Evolutionary conservation across 2,888 invertebrate genomes (phyloP).

Genomic region (Heliconius erato): DNA sequence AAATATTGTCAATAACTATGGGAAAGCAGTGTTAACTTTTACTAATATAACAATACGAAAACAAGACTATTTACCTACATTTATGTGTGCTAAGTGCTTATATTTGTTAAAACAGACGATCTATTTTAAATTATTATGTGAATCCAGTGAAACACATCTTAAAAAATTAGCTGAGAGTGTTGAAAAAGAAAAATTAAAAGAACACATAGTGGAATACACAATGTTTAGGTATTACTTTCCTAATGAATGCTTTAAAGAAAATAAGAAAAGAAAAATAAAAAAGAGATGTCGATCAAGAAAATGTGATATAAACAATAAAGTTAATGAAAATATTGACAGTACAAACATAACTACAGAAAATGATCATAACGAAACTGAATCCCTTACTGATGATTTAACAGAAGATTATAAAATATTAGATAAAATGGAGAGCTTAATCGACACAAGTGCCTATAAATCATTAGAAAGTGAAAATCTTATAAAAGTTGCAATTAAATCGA

Average conservation of each 20-base stretch:
- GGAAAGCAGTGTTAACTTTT: constrained; percentile 65
- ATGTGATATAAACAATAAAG: background rate
- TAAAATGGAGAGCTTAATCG: constrained; percentile 39
- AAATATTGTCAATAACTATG: constrained; percentile 67
- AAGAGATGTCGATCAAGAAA: background rate
- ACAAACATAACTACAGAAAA: background rate
- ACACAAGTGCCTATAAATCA: constrained; percentile 10
- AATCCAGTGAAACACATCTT: constrained; percentile 64
- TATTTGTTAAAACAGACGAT: constrained; percentile 70
- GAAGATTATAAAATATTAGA: constrained; percentile 40
- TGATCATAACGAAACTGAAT: background rate
- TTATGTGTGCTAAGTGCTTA: constrained; percentile 72
- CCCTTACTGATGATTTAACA: background rate
- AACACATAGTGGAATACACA: constrained; percentile 42
- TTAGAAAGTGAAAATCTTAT: constrained; percentile 14
- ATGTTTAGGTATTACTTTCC: constrained; percentile 44
- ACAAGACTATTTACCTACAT: constrained; percentile 65
- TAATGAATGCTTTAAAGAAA: constrained; percentile 19
- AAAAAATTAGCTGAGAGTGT: constrained; percentile 35
- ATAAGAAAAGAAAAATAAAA: background rate
- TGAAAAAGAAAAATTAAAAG: constrained; percentile 33
- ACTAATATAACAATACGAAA: constrained; percentile 64
- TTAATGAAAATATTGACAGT: background rate
- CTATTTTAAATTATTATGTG: constrained; percentile 71
- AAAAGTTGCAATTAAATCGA: constrained; percentile 31